Percentiles rank a stretch among this genome's conserved stretches.
These are phyloP conservation scores for Campopleginae sp. DNA, from an alignment of 2,888 invertebrate species.

Conservation along the genomic window DNA sequence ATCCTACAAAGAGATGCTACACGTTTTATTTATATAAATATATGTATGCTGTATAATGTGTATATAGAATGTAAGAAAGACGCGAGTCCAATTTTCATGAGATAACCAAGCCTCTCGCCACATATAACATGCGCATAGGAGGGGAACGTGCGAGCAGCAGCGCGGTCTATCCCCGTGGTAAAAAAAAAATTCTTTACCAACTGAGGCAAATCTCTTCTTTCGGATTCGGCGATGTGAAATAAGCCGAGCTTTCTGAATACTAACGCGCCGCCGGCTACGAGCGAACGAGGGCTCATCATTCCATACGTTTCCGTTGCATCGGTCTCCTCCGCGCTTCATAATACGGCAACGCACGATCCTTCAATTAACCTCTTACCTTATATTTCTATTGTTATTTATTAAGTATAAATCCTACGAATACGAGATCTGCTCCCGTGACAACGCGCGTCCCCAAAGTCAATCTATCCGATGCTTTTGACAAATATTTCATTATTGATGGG, in stretches of 20 bases:
- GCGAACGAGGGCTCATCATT: slow-evolving; percentile 71
- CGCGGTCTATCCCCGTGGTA: slow-evolving; percentile 71
- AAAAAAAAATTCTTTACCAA: slow-evolving; percentile 74
- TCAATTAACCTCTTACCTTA: slow-evolving; percentile 65
- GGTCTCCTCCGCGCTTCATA: slow-evolving; percentile 64
- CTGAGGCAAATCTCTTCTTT: slow-evolving; percentile 84
- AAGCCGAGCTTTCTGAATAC: slow-evolving; percentile 83
- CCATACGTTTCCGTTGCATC: slow-evolving; percentile 70
- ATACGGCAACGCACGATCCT: slow-evolving; percentile 55
- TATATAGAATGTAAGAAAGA: slow-evolving; percentile 57
- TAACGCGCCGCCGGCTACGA: slow-evolving; percentile 77
- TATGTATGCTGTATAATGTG: slow-evolving; percentile 62
- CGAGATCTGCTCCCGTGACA: too few relatives aligned
- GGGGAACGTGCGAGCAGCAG: slow-evolving; percentile 72
- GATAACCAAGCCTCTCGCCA: slow-evolving; percentile 81
- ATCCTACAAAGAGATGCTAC: slow-evolving; percentile 81
- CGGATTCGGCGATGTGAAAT: slow-evolving; percentile 82
- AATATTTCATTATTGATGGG: not conserved
- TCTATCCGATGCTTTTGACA: too few relatives aligned
- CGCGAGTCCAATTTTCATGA: slow-evolving; percentile 82
- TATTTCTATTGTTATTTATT: slow-evolving; percentile 46
- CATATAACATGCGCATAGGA: slow-evolving; percentile 77
- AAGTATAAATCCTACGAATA: not conserved
- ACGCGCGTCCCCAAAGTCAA: too few relatives aligned
- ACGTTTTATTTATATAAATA: slow-evolving; percentile 21